Conservation (phyloP, 2,888 invertebrate genomes). For the Pseudolycoriella hygida region DNA sequence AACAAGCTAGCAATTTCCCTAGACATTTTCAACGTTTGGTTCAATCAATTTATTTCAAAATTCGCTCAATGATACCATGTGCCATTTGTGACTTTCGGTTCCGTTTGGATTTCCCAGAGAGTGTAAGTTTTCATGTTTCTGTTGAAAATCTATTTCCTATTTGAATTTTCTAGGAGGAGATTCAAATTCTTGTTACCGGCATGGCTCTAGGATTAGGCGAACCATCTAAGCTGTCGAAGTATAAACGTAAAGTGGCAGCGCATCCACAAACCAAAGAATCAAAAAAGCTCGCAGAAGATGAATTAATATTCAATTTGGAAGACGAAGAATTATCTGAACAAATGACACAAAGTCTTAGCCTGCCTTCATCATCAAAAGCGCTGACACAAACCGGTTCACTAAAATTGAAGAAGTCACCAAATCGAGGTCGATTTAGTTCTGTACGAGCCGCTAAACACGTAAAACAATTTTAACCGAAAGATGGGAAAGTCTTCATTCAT, state of each 20-base stretch:
- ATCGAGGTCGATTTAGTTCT: slow-evolving; percentile 22
- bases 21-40: slow-evolving; percentile 37
- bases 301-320: slow-evolving; percentile 70
- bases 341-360: slow-evolving; percentile 4
- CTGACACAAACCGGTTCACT: slow-evolving; percentile 16
- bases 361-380: slow-evolving; percentile 2
- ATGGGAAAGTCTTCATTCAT: no score
- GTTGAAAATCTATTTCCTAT: background rate
- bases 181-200: slow-evolving; percentile 51
- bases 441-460: slow-evolving; percentile 18
- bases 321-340: slow-evolving; percentile 42
- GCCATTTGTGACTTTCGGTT: slow-evolving; percentile 67
- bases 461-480: slow-evolving; percentile 10
- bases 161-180: slow-evolving; percentile 34
- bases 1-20: slow-evolving; percentile 34
- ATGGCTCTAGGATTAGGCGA: slow-evolving; percentile 62
- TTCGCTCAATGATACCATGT: slow-evolving; percentile 74
- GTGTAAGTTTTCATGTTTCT: slow-evolving; percentile 31
- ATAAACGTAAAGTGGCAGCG: slow-evolving; percentile 26
- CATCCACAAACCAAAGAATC: slow-evolving; percentile 21
- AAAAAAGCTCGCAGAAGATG: slow-evolving; percentile 38
- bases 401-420: slow-evolving; percentile 36
- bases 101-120: slow-evolving; percentile 72
- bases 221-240: slow-evolving; percentile 32
- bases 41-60: slow-evolving; percentile 72